Base-by-base conservation (phyloP, 2,113 vertebrate species). In the Oenanthe oenanthe region DNA sequence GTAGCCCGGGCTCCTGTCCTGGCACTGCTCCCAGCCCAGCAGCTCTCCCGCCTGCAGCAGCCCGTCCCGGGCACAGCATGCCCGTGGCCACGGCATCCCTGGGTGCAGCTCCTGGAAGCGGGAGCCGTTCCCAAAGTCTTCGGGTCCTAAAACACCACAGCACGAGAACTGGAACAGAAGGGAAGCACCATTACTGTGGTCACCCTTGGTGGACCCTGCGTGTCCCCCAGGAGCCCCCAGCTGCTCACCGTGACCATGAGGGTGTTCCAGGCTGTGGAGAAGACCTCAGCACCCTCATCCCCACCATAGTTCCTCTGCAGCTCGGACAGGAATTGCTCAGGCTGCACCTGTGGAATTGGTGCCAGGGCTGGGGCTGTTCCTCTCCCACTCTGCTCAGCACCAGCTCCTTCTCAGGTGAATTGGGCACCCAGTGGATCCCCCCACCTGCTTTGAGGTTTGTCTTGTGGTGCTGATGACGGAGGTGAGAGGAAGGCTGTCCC, bases 241-340 rank as follows among this genome's bases (percentile, higher is more conserved):
- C 17, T 57, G 36, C 75, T 88, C 42, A 50, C 85, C 8, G 17
- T 88, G 50, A 63, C 66, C 85, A 88, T 79, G 48, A 98, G 88
- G 31, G 92, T 92, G 72, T 97, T 97, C 97, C 97, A 97, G 51
- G 97, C 85, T 2, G 79, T 82, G 40, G 96, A 97, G 87, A 97
- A 97, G 50, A 95, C 82, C 72, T 97, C 96, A 0, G 96, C 24
- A 8, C 51, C 70, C 17, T 97, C 93, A 0, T 98, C 97, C 63
- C 97, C 97, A 0, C 47, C 34, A 57, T 98, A 98, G 56, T 56
- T 96, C 38, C 58, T 86, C 26, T 45, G 50, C 81, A 98, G 73
- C 56, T 97, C 93, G 0, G 61, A 57, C n/a, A 96, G 65, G 62
- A 97, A 93, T 12, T 34, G 78, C 78, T 97, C 96, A 0, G 96